phyloP scores from a whole-genome alignment of 2,888 invertebrate species.

The Cheilosia scutellata region DNA sequence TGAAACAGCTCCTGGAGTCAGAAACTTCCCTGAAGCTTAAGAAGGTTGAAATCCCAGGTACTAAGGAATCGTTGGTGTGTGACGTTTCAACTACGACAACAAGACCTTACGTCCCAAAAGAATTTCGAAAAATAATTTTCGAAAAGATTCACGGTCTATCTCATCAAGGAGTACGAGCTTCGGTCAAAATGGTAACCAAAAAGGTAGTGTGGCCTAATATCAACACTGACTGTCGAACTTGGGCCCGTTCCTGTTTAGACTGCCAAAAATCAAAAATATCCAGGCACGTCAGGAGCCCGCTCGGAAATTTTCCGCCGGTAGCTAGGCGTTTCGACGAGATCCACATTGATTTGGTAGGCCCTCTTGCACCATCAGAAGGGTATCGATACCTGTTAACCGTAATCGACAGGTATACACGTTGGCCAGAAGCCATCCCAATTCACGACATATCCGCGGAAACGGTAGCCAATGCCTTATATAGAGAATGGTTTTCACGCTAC shows the following conservation, averaged over 20 bases:
- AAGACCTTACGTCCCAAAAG: too few relatives aligned
- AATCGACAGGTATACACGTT: background rate
- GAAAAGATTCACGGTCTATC: too few relatives aligned
- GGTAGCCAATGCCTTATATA: constrained; percentile 1
- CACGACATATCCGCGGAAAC: constrained; percentile 42
- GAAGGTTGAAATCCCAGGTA: too few relatives aligned
- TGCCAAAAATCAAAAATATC: constrained; percentile 17
- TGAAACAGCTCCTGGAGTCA: too few relatives aligned
- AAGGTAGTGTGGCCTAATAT: too few relatives aligned
- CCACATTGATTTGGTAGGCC: constrained; percentile 59
- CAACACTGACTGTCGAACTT: constrained; percentile 45
- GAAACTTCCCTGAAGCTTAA: too few relatives aligned
- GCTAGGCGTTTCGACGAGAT: constrained; percentile 49
- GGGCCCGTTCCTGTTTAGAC: constrained; percentile 11
- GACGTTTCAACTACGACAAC: too few relatives aligned
- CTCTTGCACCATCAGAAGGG: constrained; percentile 7
- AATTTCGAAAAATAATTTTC: too few relatives aligned
- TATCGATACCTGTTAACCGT: constrained; percentile 11
- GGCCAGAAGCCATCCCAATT: constrained; percentile 56
- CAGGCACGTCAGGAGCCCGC: background rate
- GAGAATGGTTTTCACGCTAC: constrained; percentile 19
- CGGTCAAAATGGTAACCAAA: too few relatives aligned
- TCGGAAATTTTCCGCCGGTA: constrained; percentile 13
- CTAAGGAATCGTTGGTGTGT: too few relatives aligned
- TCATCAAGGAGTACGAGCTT: too few relatives aligned